Conservation (phyloP, 2,797 vertebrate genomes). For the Coregonus suidteri region DNA sequence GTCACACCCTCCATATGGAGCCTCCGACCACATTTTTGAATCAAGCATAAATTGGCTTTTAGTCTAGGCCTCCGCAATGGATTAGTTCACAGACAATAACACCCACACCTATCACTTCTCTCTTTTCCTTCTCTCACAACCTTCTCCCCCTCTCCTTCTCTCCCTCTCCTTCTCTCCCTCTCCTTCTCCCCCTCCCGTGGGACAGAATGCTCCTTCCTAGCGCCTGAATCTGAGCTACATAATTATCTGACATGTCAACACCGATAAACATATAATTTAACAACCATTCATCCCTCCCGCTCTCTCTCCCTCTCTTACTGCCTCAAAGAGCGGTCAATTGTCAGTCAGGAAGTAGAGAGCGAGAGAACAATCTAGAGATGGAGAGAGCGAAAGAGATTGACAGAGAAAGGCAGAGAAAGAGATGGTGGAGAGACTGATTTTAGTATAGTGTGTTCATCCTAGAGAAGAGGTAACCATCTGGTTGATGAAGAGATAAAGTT, state of each 20-base stretch:
- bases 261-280: constrained; percentile 22
- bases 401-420: constrained; percentile 13
- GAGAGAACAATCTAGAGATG: neutral
- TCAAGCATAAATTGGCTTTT: too few species aligned
- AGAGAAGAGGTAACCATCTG: too few species aligned
- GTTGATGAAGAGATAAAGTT: too few species aligned
- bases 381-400: constrained; percentile 1
- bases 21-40: too few species aligned
- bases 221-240: constrained; percentile 10
- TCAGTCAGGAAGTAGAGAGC: constrained; percentile 17
- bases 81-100: neutral
- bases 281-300: constrained; percentile 20
- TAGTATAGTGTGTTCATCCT: too few species aligned
- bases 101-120: neutral
- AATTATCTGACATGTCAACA: constrained; percentile 29
- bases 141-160: neutral
- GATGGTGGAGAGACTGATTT: constrained; percentile 8
- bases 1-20: too few species aligned
- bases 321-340: constrained; percentile 55
- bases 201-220: neutral
- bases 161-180: neutral
- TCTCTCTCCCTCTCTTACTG: constrained; percentile 6
- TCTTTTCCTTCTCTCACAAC: neutral
- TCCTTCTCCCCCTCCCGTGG: neutral
- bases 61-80: too few species aligned